phyloP scores from a whole-genome alignment of 2,113 vertebrate genomes.

The Mormoops blainvillei region DNA sequence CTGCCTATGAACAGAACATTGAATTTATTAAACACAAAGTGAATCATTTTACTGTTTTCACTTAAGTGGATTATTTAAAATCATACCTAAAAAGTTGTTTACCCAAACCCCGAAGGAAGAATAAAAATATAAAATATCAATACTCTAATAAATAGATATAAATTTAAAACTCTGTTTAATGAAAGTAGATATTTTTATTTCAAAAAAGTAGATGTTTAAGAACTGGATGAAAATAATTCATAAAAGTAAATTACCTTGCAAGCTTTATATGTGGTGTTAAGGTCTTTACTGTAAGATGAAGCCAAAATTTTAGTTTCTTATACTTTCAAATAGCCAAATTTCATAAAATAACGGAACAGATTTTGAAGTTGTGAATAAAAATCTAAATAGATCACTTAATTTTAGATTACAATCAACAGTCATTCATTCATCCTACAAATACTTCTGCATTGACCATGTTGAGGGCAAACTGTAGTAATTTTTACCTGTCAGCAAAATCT shows the following conservation, averaged over 20 bases:
- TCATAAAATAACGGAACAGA: slow-evolving; percentile 1
- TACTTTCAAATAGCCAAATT: slow-evolving; percentile 12
- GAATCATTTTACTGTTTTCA: slow-evolving; percentile 47
- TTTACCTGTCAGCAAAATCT: neutral
- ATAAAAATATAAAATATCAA: neutral
- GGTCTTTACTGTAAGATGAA: neutral
- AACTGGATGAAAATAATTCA: slow-evolving; percentile 39
- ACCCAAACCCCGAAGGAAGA: neutral
- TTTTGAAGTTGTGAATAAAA: slow-evolving; percentile 43
- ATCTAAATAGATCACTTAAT: neutral
- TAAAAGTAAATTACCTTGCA: neutral
- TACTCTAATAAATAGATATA: neutral
- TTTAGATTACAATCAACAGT: slow-evolving; percentile 13
- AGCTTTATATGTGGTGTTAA: neutral
- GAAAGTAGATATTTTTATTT: slow-evolving; percentile 32
- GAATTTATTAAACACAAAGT: slow-evolving; percentile 45
- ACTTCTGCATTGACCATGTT: neutral
- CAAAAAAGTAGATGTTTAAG: slow-evolving; percentile 9
- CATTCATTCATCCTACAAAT: neutral
- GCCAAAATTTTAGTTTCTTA: slow-evolving; percentile 18
- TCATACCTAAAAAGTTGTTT: slow-evolving; percentile 40
- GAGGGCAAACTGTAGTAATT: neutral
- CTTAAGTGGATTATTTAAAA: slow-evolving; percentile 50
- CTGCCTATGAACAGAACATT: slow-evolving; percentile 52
- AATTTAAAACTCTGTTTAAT: slow-evolving; percentile 21